Base-by-base conservation (phyloP, 2,888 invertebrate genomes). In the Hyles lineata region DNA sequence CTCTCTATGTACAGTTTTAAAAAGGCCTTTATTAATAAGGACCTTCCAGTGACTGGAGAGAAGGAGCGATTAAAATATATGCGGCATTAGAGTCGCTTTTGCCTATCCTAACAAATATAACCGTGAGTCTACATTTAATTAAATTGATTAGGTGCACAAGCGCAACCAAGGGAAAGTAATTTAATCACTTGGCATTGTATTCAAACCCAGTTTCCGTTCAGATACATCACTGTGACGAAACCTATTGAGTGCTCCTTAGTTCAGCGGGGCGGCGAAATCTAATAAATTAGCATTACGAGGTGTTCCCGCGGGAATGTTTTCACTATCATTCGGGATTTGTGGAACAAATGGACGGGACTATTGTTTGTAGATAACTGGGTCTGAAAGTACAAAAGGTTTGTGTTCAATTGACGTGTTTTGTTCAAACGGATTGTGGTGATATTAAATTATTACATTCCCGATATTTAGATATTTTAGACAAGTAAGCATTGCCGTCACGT, bases 231-330 rank as follows among this genome's bases (percentile, higher is more conserved):
- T 50, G 43, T 67, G 50, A 50, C 23, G 43, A 67, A 67, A 50
- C 43, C 21, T 23, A 67, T 67, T 43, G 50, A 50, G 50, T 50
- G 43, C 43, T 67, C 23, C 67, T 67, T 15, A 25, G 60, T 15
- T 3, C 60, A 25, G 23, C 23, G 43, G 50, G 23, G 21, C 50
- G 2, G 2, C 50, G 17, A 50, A 67, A 50, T 67, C 43, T 67
- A 67, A 67, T 67, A 67, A 67, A 67, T 67, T 67, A 67, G 50
- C 50, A 67, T 67, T 67, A 67, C 21, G 43, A 50, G 50, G 67
- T 43, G 17, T 23, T 67, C 67, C 50, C 23, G 17, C 23, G 67
- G 43, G 63, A 67, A 43, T 15, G 21, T 19, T 19, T 63, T 43
- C 43, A 50, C 23, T 67, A 50, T 35, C 67, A 23, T 67, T 67